Evolutionary conservation across 37 sponge, comb jelly and placozoan species (phyloP), one percentile per base, ranked within the genome.

Genomic region (Dysidea cf. avara): DNA sequence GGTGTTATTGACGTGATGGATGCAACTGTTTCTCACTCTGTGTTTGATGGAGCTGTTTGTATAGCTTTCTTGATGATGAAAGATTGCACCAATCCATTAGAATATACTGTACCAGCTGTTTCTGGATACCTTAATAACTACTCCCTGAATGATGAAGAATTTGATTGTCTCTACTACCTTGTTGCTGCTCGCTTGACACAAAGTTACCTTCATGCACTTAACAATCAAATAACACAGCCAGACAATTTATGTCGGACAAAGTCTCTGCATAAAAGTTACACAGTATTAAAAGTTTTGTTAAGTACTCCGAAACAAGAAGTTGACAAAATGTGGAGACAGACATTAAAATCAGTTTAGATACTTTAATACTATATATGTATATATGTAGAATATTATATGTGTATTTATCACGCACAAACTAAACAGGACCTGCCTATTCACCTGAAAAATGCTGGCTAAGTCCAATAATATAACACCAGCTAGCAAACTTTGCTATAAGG

Each of bases 1-100:
- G 74, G 75, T 3, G 14, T 74, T 20, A 74, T 82, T 0, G 82
- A 82, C 26, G 74, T 74, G 25, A 58, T 66, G 25, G 82, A 67
- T 16, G 52, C 68, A 34, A 0, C 22, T 7, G 31, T 49, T 20
- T 56, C 82, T 20, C 73, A 75, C 60, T 48, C n/a, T 66, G 47
- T 82, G 29, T 82, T 82, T 68, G 82, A 82, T 21, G 35, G 74
- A 6, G 82, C 54, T 20, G 56, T 82, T 25, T n/a, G 64, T 9
- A 32, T 74, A 7, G 75, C 82, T 7, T 49, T 74, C 38, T 39
- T 33, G 28, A 66, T 74, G 75, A 18, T 59, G n/a, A 62, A 79
- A 61, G 68, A 62, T 20, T 11, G 2, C 40, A 20, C 34, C 18
- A 43, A 74, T 21, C 75, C 75, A 33, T 16, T 82, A 28, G 68